Evolutionary conservation across 2,113 vertebrate genomes (phyloP).

Genomic region (Phylloscopus trochilus): DNA sequence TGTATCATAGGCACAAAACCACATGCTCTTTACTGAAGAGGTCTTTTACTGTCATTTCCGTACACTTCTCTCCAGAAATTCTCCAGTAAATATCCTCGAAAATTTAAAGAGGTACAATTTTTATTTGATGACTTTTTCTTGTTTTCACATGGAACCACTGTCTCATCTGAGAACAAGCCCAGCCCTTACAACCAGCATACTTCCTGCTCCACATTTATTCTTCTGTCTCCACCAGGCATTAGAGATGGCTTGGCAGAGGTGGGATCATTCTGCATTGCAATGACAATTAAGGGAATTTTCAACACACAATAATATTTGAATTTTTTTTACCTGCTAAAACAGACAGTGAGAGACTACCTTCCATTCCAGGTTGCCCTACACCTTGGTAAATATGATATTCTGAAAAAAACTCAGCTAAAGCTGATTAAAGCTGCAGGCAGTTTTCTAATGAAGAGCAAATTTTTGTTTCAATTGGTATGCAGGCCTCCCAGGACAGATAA

Average conservation of each 20-base stretch:
- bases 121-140: neutral
- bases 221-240: neutral
- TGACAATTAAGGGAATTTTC: neutral
- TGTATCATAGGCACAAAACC: neutral
- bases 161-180: neutral
- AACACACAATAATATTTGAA: neutral
- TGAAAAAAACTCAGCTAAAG: neutral
- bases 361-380: neutral
- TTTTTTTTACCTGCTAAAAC: neutral
- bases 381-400: neutral
- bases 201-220: neutral
- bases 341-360: neutral
- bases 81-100: neutral
- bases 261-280: neutral
- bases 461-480: neutral
- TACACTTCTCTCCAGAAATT: neutral
- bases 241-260: neutral
- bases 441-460: neutral
- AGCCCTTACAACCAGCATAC: neutral
- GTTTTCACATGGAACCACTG: neutral
- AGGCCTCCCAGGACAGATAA: neutral
- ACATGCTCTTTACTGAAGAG: neutral
- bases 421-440: neutral
- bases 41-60: neutral
- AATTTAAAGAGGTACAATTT: neutral